Evolutionary conservation across 2,113 vertebrate species (phyloP).

Genomic region (Gallinago jamesoni): DNA sequence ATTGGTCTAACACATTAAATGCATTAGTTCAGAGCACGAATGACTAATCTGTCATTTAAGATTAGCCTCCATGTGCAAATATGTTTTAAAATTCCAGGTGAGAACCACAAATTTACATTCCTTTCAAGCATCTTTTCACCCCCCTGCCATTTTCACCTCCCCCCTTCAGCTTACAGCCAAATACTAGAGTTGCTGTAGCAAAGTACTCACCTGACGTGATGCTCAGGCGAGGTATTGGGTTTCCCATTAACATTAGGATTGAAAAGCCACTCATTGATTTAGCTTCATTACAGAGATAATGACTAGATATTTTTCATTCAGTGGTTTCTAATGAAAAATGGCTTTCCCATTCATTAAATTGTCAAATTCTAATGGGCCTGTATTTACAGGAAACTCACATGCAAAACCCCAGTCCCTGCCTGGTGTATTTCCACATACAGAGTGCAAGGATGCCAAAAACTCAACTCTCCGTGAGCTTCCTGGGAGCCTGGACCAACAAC

Average conservation of each 20-base stretch:
- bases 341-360: neutral
- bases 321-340: neutral
- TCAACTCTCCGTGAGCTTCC: neutral
- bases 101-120: neutral
- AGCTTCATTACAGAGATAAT: neutral
- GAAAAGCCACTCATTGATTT: neutral
- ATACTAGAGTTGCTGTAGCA: neutral
- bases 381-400: neutral
- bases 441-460: neutral
- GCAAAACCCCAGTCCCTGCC: neutral
- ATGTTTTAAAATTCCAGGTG: neutral
- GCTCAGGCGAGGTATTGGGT: neutral
- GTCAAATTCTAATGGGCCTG: neutral
- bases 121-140: neutral
- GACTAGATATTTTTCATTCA: neutral
- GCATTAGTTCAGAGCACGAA: neutral
- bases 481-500: neutral
- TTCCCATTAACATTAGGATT: neutral
- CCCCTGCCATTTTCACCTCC: neutral
- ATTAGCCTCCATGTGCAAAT: neutral
- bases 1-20: neutral
- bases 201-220: neutral
- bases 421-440: fast-evolving
- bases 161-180: neutral
- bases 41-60: neutral